phyloP scores from a whole-genome alignment of 1,140 invertebrate genomes.

The Drosophila ironensis region DNA sequence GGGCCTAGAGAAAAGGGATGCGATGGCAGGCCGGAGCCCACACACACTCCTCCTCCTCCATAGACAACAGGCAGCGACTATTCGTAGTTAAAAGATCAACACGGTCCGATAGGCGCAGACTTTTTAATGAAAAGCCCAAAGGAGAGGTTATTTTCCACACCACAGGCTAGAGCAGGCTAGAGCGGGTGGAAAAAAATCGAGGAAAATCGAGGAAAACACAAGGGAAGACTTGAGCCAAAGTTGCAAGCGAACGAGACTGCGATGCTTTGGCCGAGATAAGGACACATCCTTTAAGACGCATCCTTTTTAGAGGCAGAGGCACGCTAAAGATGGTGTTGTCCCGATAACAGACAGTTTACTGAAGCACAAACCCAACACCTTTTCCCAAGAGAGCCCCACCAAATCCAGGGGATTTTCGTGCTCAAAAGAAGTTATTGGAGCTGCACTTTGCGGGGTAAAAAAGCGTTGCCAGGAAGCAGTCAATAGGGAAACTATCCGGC shows the following conservation, averaged over 20 bases:
- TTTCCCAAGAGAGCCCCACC: too few species aligned
- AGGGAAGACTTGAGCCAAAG: slow-evolving; percentile 10
- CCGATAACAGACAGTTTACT: slow-evolving; percentile 21
- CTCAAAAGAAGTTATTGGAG: too few species aligned
- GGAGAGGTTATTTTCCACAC: background rate
- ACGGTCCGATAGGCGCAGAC: slow-evolving; percentile 55
- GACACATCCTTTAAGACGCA: slow-evolving; percentile 20
- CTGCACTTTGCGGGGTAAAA: too few species aligned
- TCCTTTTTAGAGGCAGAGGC: background rate
- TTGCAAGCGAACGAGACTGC: slow-evolving; percentile 31
- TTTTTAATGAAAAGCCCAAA: slow-evolving; percentile 72
- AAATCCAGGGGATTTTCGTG: too few species aligned
- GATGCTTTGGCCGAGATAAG: slow-evolving; percentile 32
- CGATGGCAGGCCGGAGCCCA: background rate
- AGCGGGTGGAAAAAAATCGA: slow-evolving; percentile 2
- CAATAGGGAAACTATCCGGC: background rate
- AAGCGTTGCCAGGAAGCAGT: too few species aligned
- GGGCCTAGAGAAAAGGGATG: background rate
- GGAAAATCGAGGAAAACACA: slow-evolving; percentile 2
- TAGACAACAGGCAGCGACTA: slow-evolving; percentile 14
- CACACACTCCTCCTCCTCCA: slow-evolving; percentile 13
- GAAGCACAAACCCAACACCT: background rate
- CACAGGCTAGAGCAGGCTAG: too few species aligned
- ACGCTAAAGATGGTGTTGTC: slow-evolving; percentile 38
- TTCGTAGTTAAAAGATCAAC: slow-evolving; percentile 64